Conservation (phyloP, 2,797 vertebrate species). For the Trematomus bernacchii region DNA sequence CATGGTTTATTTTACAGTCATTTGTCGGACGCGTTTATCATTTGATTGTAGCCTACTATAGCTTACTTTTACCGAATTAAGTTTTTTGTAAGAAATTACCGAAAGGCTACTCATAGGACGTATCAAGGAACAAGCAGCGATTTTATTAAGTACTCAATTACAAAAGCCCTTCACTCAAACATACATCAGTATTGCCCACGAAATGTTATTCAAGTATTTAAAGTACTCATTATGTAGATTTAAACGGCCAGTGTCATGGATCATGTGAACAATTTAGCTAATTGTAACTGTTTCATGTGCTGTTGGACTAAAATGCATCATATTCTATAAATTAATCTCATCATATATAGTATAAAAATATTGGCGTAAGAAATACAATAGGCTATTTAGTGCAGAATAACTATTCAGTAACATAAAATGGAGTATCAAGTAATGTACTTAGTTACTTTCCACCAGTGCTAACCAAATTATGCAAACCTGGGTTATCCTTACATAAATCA, state of each 20-base stretch:
- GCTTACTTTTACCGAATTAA: no score
- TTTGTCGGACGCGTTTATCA: neutral
- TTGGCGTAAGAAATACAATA: no score
- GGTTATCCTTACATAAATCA: no score
- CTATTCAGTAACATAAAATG: neutral
- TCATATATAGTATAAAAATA: no score
- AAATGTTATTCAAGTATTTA: neutral
- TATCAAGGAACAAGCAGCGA: neutral
- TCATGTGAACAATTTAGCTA: neutral
- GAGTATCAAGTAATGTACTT: no score
- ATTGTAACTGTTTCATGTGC: neutral
- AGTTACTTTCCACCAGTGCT: neutral
- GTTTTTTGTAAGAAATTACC: neutral
- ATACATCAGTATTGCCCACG: neutral
- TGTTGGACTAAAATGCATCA: neutral
- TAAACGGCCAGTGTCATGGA: neutral
- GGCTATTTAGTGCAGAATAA: neutral
- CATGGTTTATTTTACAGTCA: conserved; percentile 14
- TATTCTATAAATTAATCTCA: neutral
- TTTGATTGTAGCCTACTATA: neutral
- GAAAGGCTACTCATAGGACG: neutral
- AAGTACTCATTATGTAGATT: neutral
- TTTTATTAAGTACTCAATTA: neutral
- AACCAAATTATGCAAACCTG: neutral
- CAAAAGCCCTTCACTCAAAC: neutral